phyloP scores from a whole-genome alignment of 2,888 invertebrate species.

The Poecilus cupreus region DNA sequence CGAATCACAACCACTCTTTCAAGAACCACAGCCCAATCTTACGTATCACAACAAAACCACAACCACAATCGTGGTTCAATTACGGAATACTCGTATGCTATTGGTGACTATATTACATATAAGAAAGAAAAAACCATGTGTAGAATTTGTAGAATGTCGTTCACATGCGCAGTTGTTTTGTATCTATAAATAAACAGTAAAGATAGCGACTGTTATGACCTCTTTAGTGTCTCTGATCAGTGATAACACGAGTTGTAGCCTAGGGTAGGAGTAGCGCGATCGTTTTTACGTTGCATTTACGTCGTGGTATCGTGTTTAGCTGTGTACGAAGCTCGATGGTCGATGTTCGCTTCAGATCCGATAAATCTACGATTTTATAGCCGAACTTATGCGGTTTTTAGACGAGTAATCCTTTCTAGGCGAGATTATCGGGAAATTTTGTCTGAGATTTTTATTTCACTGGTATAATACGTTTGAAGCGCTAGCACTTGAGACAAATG shows the following conservation, averaged over 20 bases:
- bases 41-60: too few species aligned
- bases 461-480: neutral
- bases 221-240: slow-evolving; percentile 39
- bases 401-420: neutral
- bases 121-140: neutral
- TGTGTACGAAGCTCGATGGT: neutral
- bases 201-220: slow-evolving; percentile 41
- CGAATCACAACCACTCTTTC: too few species aligned
- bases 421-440: neutral
- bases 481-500: too few species aligned
- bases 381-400: neutral
- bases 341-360: neutral
- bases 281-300: slow-evolving; percentile 10
- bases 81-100: too few species aligned
- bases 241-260: slow-evolving; percentile 24
- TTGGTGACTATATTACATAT: too few species aligned
- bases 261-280: neutral
- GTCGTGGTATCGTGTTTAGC: slow-evolving; percentile 1
- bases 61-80: too few species aligned
- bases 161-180: slow-evolving; percentile 31
- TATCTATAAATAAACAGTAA: slow-evolving; percentile 38
- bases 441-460: slow-evolving; percentile 6
- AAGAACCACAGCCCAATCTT: too few species aligned
- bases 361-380: slow-evolving; percentile 21
- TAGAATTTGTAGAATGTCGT: neutral